Conservation (phyloP, 2,797 vertebrate genomes). For the Vultur gryphus region DNA sequence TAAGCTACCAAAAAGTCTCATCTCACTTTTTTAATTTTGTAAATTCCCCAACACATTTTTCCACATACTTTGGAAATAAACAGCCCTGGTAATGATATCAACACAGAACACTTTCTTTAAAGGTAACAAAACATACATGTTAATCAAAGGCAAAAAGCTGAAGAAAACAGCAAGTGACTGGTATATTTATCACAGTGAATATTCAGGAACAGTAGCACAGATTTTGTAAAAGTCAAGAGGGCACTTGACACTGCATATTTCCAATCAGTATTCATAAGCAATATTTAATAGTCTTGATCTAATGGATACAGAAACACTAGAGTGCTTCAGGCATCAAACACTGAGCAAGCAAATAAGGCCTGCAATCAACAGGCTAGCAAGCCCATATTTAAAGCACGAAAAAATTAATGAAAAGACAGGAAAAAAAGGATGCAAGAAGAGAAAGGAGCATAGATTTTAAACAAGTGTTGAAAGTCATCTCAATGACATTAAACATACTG, state of each 20-base stretch:
- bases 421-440: background rate
- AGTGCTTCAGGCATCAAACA: background rate
- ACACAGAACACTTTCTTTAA: background rate
- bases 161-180: background rate
- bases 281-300: background rate
- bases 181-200: background rate
- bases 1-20: background rate
- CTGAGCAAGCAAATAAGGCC: background rate
- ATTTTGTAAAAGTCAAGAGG: slow-evolving; percentile 1
- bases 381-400: background rate
- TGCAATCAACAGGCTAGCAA: background rate
- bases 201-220: background rate
- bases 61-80: background rate
- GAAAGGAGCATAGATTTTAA: background rate
- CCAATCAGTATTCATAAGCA: background rate
- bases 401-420: background rate
- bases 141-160: background rate
- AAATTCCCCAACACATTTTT: background rate
- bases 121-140: background rate
- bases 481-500: background rate
- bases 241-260: background rate
- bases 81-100: background rate
- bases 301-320: background rate
- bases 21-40: background rate
- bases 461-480: background rate